Percentiles rank a stretch among this genome's conserved stretches.
Evolutionary conservation across 2,113 vertebrate genomes (phyloP).

Genomic region (Heliornis fulica): DNA sequence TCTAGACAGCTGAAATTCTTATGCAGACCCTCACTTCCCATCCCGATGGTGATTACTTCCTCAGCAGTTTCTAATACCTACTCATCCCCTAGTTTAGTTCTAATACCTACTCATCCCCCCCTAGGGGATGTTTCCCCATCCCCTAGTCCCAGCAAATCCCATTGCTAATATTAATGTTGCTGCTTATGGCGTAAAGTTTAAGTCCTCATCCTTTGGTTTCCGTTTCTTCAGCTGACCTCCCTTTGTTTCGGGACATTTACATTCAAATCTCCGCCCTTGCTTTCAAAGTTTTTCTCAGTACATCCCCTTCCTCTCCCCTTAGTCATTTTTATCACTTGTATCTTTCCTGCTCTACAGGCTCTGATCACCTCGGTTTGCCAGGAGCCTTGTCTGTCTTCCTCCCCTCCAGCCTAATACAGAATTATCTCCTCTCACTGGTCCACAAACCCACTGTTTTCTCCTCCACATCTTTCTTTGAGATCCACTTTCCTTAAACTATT

Average conservation of each 20-base stretch:
- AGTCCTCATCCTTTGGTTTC: neutral
- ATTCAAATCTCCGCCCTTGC: neutral
- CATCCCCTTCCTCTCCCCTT: neutral
- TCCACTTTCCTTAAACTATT: neutral
- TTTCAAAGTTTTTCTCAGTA: neutral
- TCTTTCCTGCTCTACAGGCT: neutral
- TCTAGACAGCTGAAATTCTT: constrained; percentile 33
- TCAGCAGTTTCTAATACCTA: neutral
- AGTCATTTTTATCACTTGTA: neutral
- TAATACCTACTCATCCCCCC: neutral
- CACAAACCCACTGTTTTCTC: neutral
- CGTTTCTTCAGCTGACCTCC: neutral
- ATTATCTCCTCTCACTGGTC: neutral
- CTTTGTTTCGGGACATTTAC: neutral
- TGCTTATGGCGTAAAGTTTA: neutral
- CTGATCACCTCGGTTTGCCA: neutral
- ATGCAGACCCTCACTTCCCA: neutral
- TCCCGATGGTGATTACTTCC: neutral
- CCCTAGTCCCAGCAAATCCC: neutral
- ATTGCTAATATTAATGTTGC: neutral
- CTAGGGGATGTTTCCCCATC: neutral
- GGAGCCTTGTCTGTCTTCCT: neutral
- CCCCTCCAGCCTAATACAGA: neutral
- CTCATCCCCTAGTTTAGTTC: neutral
- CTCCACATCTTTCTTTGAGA: neutral